A percentile compares a stretch with the other conserved stretches of the same genome.
phyloP scores from a whole-genome alignment of 2,113 vertebrate genomes.

The Lepisosteus osseus region DNA sequence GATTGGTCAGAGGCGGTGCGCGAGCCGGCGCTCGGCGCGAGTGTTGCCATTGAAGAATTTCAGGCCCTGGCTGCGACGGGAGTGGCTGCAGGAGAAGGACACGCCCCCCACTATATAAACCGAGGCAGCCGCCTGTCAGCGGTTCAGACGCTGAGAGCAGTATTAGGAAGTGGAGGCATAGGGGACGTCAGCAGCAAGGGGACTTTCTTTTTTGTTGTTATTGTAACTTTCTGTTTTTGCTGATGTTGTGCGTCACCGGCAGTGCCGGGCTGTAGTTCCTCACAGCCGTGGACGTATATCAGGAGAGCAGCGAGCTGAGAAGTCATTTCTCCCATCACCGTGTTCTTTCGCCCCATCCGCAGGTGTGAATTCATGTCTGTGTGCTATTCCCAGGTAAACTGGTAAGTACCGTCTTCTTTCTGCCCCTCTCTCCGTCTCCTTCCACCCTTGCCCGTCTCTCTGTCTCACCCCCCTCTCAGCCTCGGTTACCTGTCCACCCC shows the following conservation, averaged over 20 bases:
- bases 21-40: neutral
- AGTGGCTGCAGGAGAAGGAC: slow-evolving; percentile 36
- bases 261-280: neutral
- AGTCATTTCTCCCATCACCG: slow-evolving; percentile 30
- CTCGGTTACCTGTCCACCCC: neutral
- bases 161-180: too few species aligned
- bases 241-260: neutral
- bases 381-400: slow-evolving; percentile 50
- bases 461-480: neutral
- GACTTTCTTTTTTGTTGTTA: neutral
- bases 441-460: slow-evolving; percentile 15
- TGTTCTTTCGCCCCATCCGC: slow-evolving; percentile 25
- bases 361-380: slow-evolving; percentile 69
- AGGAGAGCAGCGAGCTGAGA: neutral
- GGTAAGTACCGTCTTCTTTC: slow-evolving; percentile 49
- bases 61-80: slow-evolving; percentile 26
- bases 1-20: slow-evolving; percentile 48
- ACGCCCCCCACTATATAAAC: slow-evolving; percentile 58
- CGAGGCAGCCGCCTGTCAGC: slow-evolving; percentile 30
- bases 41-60: slow-evolving; percentile 58
- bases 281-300: neutral
- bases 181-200: too few species aligned
- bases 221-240: neutral
- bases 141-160: neutral
- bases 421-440: slow-evolving; percentile 2